Conservation (phyloP, 1,140 invertebrate genomes). For the Himalopsyche phryganea region DNA sequence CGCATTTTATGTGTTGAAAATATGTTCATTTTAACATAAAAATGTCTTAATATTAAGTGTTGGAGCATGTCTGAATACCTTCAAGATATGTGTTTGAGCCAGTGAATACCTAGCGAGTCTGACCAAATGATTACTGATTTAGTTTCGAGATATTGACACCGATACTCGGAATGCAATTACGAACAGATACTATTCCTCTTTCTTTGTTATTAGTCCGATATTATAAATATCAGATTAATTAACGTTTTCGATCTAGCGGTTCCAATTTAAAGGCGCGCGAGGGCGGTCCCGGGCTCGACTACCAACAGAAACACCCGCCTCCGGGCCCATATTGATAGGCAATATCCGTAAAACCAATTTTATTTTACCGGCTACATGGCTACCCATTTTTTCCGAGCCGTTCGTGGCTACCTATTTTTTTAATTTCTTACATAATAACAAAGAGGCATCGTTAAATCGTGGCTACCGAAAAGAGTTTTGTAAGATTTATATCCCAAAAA, state of each 20-base stretch:
- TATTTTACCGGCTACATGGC: slow-evolving; percentile 31
- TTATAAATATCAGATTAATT: slow-evolving; percentile 35
- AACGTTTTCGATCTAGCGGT: slow-evolving; percentile 23
- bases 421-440: slow-evolving; percentile 32
- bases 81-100: too few relatives aligned
- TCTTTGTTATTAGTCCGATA: slow-evolving; percentile 25
- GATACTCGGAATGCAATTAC: slow-evolving; percentile 27
- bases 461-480: slow-evolving; percentile 32
- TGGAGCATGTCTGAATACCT: too few relatives aligned
- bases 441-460: slow-evolving; percentile 29
- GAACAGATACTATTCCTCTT: slow-evolving; percentile 9
- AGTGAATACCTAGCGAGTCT: background rate
- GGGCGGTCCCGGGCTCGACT: slow-evolving; percentile 17
- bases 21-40: too few relatives aligned
- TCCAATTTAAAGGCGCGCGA: slow-evolving; percentile 10
- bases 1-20: too few relatives aligned
- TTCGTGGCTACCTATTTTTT: slow-evolving; percentile 26
- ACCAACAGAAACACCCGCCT: slow-evolving; percentile 1
- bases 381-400: slow-evolving; percentile 29
- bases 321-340: slow-evolving; percentile 20
- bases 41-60: too few relatives aligned
- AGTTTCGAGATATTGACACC: slow-evolving; percentile 28
- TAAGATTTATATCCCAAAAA: slow-evolving; percentile 31
- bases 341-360: slow-evolving; percentile 32
- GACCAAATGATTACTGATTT: slow-evolving; percentile 23